Base-by-base conservation (phyloP, 2,797 vertebrate species). In the Melanogrammus aeglefinus region DNA sequence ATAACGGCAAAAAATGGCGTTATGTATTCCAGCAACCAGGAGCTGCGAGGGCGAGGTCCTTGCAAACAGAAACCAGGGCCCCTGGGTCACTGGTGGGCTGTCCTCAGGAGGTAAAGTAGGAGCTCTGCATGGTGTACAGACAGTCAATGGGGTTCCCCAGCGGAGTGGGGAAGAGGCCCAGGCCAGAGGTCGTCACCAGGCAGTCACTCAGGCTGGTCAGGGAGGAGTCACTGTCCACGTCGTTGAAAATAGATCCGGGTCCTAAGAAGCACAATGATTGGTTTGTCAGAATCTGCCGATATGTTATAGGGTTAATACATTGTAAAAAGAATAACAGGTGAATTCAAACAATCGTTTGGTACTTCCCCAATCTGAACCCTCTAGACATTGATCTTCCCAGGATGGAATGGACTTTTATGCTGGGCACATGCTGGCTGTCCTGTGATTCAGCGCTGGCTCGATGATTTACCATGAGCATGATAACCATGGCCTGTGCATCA, bases 101-200 rank as follows among this genome's bases (percentile, higher is more conserved):
- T 77, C 83, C 93, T 97, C 96, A 97, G 91, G 96, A 97, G 83
- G 96, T 94, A 80, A 98, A 98, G 92, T 97, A 98, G 16, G 96
- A 97, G 90, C 92, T 97, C 93, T 98, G 97, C 96, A 98, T 98
- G 92, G 96, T 97, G 90, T 97, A 97, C 85, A 98, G 95, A 87
- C 94, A 94, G 92, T 97, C 96, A 78, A 97, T 97, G 80, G 96
- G 96, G 80, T 97, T 98, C 82, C 95, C 96, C 85, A 95, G 92
- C 2, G 92, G 93, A 78, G 92, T 91, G 89, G 96, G 96, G 89
- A 97, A 90, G 86, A 95, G 95, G 83, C 94, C 94, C 76, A 94
- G 90, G 47, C 96, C 96, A 0, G 96, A 94, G 72, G 94, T 94
- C 80, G 94, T 93, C 84, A 97, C 92, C 89, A 97, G 96, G 92